These are phyloP conservation scores for Oreohelix idahoensis DNA, from an alignment of 1,140 invertebrate genomes.

Conservation along the genomic window DNA sequence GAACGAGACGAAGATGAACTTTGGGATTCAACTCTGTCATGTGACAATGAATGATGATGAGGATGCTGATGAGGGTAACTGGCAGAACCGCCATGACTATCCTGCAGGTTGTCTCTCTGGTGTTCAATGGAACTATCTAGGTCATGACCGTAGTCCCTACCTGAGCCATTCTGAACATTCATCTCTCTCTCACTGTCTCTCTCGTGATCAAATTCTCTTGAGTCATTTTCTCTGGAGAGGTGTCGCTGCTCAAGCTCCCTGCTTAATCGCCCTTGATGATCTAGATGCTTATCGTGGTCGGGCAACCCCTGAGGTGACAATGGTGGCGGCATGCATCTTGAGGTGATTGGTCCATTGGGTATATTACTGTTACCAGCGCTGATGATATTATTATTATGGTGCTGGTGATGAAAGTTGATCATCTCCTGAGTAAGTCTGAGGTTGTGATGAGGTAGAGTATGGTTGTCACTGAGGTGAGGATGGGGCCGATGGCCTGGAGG, in stretches of 20 bases:
- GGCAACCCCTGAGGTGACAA: constrained; percentile 13
- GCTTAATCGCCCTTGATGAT: neutral
- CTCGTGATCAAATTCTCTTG: constrained; percentile 11
- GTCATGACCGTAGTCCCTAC: neutral
- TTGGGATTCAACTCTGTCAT: constrained; percentile 6
- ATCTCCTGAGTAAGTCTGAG: constrained; percentile 39
- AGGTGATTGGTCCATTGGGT: neutral
- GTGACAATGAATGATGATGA: neutral
- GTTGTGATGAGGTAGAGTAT: constrained; percentile 19
- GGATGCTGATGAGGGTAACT: constrained; percentile 5
- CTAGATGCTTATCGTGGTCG: neutral
- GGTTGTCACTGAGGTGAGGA: constrained; percentile 12
- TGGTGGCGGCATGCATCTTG: constrained; percentile 13
- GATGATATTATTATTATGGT: constrained; percentile 28
- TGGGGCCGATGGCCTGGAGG: constrained; percentile 18
- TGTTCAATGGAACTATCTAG: neutral
- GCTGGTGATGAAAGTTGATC: constrained; percentile 35
- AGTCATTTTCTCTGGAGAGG: neutral
- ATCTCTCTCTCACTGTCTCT: constrained; percentile 1
- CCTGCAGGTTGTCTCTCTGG: neutral
- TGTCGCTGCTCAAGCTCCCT: neutral
- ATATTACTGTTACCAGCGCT: constrained; percentile 5
- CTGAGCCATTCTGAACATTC: constrained; percentile 9
- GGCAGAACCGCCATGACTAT: neutral
- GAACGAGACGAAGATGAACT: neutral